These are phyloP conservation scores for Agrochola lota DNA, from an alignment of 2,888 invertebrate genomes.

Conservation along the genomic window DNA sequence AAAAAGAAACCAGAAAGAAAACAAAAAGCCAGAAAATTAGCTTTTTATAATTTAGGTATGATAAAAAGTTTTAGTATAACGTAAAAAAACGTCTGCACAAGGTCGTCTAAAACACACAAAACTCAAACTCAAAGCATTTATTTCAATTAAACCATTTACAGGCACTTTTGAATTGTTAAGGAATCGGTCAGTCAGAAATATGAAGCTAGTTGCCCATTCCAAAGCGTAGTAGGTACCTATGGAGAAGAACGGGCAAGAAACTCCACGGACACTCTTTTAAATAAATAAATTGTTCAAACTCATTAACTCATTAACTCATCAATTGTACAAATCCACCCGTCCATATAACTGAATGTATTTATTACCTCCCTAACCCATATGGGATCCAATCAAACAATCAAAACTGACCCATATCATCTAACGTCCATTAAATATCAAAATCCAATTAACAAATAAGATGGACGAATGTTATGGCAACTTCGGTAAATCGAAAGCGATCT, in stretches of 20 bases:
- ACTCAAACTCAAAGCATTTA: too few species aligned
- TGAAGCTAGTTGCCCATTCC: too few species aligned
- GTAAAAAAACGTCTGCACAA: neutral
- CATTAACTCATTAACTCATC: too few species aligned
- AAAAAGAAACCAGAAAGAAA: neutral
- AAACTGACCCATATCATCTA: constrained; percentile 42
- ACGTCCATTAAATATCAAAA: constrained; percentile 52
- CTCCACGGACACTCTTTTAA: too few species aligned
- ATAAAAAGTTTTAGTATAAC: neutral
- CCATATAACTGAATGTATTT: constrained; percentile 32
- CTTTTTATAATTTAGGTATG: neutral
- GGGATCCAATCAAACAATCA: constrained; percentile 47
- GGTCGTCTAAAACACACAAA: neutral
- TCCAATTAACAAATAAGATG: constrained; percentile 58
- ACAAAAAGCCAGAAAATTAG: neutral
- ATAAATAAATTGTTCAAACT: too few species aligned
- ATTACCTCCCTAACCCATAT: constrained; percentile 15
- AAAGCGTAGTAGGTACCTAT: too few species aligned
- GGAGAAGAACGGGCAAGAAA: too few species aligned
- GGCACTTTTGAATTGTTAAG: too few species aligned
- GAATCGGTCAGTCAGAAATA: too few species aligned
- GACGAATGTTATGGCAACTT: constrained; percentile 35
- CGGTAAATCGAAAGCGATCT: constrained; percentile 32
- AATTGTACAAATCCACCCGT: constrained; percentile 19
- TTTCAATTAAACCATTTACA: too few species aligned